Evolutionary conservation across 2,113 vertebrate species (phyloP), one percentile per base, ranked within the genome.

Genomic region (Brachyistius frenatus): DNA sequence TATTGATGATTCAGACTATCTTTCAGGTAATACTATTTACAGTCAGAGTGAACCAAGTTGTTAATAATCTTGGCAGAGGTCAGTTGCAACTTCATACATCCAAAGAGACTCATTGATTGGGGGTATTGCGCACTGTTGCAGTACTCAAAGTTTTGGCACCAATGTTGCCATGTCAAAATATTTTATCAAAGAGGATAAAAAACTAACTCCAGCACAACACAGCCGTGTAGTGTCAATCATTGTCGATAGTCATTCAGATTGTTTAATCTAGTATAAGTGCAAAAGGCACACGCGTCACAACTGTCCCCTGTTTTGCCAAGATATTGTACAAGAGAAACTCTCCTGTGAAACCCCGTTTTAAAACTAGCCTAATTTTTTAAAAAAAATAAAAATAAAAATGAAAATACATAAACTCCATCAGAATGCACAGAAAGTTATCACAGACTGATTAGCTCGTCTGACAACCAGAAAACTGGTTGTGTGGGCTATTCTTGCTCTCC

Each of bases 221-320:
- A 79, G 80, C 78, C 67, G 69, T 80, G 85, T 80, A 52, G 74
- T 80, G 89, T 93, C 89, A 92, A 92, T 93, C 91, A 91, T 82
- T 83, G 90, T 95, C 91, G 88, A 89, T 84, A 80, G 86, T 89
- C 90, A 89, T 93, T 93, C 84, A 82, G 79, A 92, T 88, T 76
- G 78, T 88, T 91, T 88, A 72, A 87, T 85, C 77, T 84, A 87
- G 86, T 70, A 85, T 66, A 87, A 90, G 94, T 94, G 93, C 94
- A 93, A 94, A 95, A 95, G 94, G 94, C 94, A 94, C 93, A 13
- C 72, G 60, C 74, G 88, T 91, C 88, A 88, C 87, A 88, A 87
- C 79, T 85, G 87, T 83, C 89, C 88, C 86, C 81, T 77, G 68
- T 84, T 87, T 81, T 58, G 65, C 80, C 83, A 88, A 85, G 73